These are phyloP conservation scores for Caradrina kadenii DNA, from an alignment of 2,888 invertebrate genomes.

Conservation along the genomic window DNA sequence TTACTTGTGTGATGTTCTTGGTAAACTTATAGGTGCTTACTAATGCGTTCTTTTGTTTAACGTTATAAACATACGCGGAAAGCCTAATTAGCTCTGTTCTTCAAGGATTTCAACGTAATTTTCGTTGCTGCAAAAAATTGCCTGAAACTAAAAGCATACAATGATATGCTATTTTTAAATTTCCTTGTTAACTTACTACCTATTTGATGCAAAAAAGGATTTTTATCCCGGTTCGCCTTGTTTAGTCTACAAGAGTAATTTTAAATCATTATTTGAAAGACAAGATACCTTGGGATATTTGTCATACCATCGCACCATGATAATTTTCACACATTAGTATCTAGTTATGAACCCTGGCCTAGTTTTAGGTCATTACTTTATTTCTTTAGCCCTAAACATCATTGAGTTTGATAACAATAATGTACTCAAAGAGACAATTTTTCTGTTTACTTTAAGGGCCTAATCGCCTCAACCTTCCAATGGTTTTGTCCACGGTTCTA, in stretches of 20 bases:
- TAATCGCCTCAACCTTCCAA: constrained; percentile 86
- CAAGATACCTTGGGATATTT: background rate
- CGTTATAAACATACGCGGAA: constrained; percentile 25
- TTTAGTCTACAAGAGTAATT: background rate
- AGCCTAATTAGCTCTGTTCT: constrained; percentile 38
- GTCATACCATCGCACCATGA: constrained; percentile 7
- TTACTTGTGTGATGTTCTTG: constrained; percentile 12
- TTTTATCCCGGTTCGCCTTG: background rate
- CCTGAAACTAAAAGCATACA: background rate
- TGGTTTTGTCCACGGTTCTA: constrained; percentile 86
- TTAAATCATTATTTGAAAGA: background rate
- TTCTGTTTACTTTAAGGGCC: constrained; percentile 85
- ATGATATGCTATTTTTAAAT: background rate
- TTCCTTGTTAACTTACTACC: constrained; percentile 6
- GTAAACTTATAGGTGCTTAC: constrained; percentile 17
- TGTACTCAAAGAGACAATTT: background rate
- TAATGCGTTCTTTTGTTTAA: constrained; percentile 19
- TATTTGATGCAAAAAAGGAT: background rate
- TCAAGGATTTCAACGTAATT: constrained; percentile 22
- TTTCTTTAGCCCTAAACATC: background rate
- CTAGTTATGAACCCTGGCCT: constrained; percentile 7
- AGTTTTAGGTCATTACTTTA: background rate
- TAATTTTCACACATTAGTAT: constrained; percentile 37
- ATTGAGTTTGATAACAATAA: background rate
- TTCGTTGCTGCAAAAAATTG: constrained; percentile 16